These are phyloP conservation scores for Balaeniceps rex DNA, from an alignment of 2,113 vertebrate genomes.

Conservation along the genomic window DNA sequence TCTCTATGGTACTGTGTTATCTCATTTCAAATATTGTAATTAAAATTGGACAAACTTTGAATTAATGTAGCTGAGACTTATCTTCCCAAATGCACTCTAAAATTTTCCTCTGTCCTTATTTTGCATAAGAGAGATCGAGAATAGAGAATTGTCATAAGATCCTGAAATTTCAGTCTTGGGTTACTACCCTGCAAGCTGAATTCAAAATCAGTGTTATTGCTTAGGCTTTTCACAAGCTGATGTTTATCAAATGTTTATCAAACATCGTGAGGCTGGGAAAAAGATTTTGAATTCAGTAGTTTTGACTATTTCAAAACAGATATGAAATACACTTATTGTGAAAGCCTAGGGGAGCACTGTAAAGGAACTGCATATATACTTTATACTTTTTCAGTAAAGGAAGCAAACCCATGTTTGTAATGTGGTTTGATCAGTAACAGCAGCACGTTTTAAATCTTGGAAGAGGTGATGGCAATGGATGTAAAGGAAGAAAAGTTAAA, in stretches of 20 bases:
- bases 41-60: constrained; percentile 34
- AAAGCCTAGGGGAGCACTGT: background rate
- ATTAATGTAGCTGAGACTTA: background rate
- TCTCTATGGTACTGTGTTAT: constrained; percentile 9
- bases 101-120: background rate
- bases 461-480: background rate
- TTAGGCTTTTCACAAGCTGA: background rate
- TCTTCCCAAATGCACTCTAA: background rate
- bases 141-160: background rate
- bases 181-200: background rate
- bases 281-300: background rate
- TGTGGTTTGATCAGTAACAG: background rate
- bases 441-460: background rate
- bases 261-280: background rate
- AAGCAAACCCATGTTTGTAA: background rate
- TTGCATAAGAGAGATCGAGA: background rate
- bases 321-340: background rate
- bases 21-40: constrained; percentile 51
- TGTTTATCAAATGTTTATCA: background rate
- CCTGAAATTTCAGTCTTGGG: background rate
- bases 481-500: background rate
- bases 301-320: background rate
- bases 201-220: background rate
- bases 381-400: background rate
- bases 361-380: background rate